A percentile compares a stretch with the other conserved stretches of the same genome.
Evolutionary conservation across 2,797 vertebrate species (phyloP).

Genomic region (Phoxinus dragarum): DNA sequence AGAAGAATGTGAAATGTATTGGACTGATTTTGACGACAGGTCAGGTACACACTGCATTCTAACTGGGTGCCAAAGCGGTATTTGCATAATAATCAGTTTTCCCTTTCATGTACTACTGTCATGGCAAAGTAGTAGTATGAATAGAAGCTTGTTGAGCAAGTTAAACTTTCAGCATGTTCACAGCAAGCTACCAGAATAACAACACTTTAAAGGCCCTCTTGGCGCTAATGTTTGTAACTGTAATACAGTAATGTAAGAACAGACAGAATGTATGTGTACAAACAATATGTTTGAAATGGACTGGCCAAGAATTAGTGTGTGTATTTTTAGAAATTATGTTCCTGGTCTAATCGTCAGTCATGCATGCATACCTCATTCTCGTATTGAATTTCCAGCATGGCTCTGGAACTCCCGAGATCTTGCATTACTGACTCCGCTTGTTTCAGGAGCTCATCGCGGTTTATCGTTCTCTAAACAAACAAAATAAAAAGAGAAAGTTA

Average conservation of each 20-base stretch:
- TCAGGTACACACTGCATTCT: not conserved
- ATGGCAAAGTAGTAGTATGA: not conserved
- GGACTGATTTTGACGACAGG: not conserved
- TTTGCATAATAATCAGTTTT: not conserved
- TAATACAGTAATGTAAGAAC: conserved; percentile 4
- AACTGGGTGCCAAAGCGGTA: not conserved
- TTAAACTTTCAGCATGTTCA: not conserved
- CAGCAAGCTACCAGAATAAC: not conserved
- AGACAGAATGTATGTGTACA: not conserved
- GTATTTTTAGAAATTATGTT: not conserved
- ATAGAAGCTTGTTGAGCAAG: not conserved
- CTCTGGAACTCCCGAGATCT: conserved; percentile 97
- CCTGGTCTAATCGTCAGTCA: not conserved
- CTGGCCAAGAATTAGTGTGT: not conserved
- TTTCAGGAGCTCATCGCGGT: conserved; percentile 96
- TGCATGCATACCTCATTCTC: conserved; percentile 93
- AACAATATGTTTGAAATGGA: not conserved
- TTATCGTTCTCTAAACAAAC: conserved; percentile 92
- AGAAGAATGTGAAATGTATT: not conserved
- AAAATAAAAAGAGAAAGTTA: conserved; percentile 1
- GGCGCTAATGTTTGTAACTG: not conserved
- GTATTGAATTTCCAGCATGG: conserved; percentile 99
- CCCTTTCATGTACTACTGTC: not conserved
- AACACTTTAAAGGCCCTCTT: not conserved
- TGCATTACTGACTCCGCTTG: conserved; percentile 99